These are phyloP conservation scores for Pachypanchax playfairii DNA, from an alignment of 2,113 vertebrate genomes.

Conservation along the genomic window DNA sequence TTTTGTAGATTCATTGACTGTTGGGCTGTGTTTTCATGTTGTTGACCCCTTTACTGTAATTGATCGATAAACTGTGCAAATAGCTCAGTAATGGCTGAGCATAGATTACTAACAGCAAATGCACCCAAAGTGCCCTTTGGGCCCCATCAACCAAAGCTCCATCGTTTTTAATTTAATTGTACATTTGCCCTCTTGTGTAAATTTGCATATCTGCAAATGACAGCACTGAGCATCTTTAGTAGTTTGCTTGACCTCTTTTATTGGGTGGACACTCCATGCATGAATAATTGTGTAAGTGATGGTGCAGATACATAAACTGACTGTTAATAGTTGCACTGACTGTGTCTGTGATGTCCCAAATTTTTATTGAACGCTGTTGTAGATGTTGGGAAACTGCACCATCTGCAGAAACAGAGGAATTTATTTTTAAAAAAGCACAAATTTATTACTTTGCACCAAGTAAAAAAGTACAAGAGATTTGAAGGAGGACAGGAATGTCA, in stretches of 20 bases:
- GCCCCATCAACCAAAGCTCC: slow-evolving; percentile 8
- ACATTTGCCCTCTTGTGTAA: background rate
- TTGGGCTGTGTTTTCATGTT: slow-evolving; percentile 25
- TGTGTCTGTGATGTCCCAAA: background rate
- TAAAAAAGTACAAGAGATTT: background rate
- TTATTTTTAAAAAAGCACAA: background rate
- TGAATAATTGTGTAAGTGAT: slow-evolving; percentile 19
- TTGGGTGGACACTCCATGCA: slow-evolving; percentile 2
- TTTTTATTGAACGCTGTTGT: background rate
- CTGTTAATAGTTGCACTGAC: background rate
- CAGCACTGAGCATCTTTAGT: slow-evolving; percentile 7
- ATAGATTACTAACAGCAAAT: slow-evolving; percentile 35
- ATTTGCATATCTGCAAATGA: slow-evolving; percentile 30
- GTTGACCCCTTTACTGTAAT: slow-evolving; percentile 47
- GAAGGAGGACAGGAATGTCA: background rate
- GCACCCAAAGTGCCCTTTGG: slow-evolving; percentile 18
- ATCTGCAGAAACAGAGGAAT: no score
- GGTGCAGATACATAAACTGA: slow-evolving; percentile 12
- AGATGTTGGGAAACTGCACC: background rate
- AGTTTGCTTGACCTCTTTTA: slow-evolving; percentile 30
- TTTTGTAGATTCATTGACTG: background rate
- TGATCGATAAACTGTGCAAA: slow-evolving; percentile 57
- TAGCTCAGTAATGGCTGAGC: slow-evolving; percentile 35
- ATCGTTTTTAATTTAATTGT: slow-evolving; percentile 28
- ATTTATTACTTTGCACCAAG: background rate